Percentiles rank a stretch among this genome's conserved stretches.
Conservation (phyloP, 2,113 vertebrate genomes). For the Actenoides lindsayi region DNA sequence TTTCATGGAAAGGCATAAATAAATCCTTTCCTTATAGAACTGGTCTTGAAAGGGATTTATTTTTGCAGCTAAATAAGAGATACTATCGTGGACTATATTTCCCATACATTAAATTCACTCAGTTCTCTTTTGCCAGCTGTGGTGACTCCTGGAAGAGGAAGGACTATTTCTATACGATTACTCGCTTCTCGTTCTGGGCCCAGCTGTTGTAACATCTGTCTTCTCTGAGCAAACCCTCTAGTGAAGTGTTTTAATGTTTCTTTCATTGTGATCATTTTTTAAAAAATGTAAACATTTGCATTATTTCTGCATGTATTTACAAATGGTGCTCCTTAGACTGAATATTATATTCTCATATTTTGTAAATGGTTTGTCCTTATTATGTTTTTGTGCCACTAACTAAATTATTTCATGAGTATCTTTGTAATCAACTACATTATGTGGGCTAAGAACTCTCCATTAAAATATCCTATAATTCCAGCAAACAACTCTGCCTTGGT, state of each 20-base stretch:
- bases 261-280: neutral
- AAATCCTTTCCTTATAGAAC: neutral
- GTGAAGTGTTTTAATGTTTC: neutral
- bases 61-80: neutral
- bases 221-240: neutral
- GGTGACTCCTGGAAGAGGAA: neutral
- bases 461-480: neutral
- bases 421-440: neutral
- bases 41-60: neutral
- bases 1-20: neutral
- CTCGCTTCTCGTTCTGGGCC: conserved; percentile 24
- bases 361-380: neutral
- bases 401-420: neutral
- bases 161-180: neutral
- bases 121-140: conserved; percentile 17
- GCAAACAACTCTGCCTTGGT: neutral
- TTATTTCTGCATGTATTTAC: neutral
- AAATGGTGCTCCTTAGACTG: neutral
- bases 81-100: neutral
- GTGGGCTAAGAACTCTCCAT: neutral
- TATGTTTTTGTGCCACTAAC: neutral
- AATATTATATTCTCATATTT: neutral
- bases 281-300: neutral
- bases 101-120: neutral
- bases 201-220: neutral